phyloP scores from a whole-genome alignment of 2,797 vertebrate species.

The Carapus acus region DNA sequence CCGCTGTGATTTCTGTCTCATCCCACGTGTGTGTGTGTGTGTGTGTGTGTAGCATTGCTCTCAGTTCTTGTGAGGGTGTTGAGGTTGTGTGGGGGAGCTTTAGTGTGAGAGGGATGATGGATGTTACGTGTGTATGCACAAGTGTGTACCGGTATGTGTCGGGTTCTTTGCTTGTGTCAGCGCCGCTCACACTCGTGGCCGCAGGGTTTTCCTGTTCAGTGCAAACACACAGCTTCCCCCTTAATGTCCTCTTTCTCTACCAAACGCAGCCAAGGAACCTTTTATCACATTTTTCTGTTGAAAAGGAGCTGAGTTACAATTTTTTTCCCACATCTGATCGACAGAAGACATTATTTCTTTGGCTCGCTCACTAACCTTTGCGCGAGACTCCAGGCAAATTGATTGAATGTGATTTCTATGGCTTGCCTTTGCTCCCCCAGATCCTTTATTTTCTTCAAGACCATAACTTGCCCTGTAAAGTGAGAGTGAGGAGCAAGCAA shows the following conservation, averaged over 20 bases:
- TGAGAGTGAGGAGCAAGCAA: no score
- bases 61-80: slow-evolving; percentile 36
- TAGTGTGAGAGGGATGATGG: slow-evolving; percentile 31
- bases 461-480: no score
- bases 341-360: slow-evolving; percentile 23
- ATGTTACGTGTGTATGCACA: slow-evolving; percentile 24
- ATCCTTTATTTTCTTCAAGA: no score
- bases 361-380: no score
- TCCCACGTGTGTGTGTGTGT: slow-evolving; percentile 37
- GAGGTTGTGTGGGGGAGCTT: slow-evolving; percentile 16
- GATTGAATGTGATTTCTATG: no score
- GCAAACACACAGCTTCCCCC: slow-evolving; percentile 45
- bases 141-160: slow-evolving; percentile 40
- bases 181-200: slow-evolving; percentile 33
- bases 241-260: slow-evolving; percentile 36
- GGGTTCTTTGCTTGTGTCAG: slow-evolving; percentile 34
- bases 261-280: slow-evolving; percentile 22
- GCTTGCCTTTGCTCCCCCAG: no score
- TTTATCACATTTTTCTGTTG: slow-evolving; percentile 17
- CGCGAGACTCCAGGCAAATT: not conserved
- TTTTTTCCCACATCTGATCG: slow-evolving; percentile 16
- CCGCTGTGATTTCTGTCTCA: slow-evolving; percentile 59
- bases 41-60: slow-evolving; percentile 41
- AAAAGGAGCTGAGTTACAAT: slow-evolving; percentile 4
- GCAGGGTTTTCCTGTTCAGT: slow-evolving; percentile 44